phyloP scores from a whole-genome alignment of 2,797 vertebrate species.

The Rhinophrynus dorsalis region DNA sequence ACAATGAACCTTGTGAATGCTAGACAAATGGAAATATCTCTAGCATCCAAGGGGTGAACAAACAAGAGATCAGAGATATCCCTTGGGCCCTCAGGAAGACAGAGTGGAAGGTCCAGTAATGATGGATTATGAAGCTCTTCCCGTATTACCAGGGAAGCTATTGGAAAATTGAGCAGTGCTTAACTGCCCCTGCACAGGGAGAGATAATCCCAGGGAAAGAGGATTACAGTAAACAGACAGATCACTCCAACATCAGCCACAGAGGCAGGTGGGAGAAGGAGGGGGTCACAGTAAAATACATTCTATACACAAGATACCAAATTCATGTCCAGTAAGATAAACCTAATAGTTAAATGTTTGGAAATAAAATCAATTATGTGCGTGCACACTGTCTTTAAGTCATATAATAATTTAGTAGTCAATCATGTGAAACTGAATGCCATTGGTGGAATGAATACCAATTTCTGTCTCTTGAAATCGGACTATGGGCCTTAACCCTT shows the following conservation, averaged over 20 bases:
- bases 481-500: no score
- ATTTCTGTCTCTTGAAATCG: no score
- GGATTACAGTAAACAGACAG: constrained; percentile 66
- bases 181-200: constrained; percentile 48
- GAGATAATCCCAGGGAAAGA: constrained; percentile 66
- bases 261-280: constrained; percentile 44
- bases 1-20: no score
- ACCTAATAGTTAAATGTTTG: constrained; percentile 9
- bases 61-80: not conserved
- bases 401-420: not conserved
- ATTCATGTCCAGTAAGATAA: constrained; percentile 46
- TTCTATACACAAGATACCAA: constrained; percentile 35
- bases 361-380: not conserved
- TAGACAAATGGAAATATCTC: no score
- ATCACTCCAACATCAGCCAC: constrained; percentile 22
- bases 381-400: not conserved
- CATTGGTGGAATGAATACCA: accelerated
- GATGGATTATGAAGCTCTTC: constrained; percentile 54
- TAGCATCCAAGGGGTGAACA: not conserved
- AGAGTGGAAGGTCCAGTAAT: constrained; percentile 18
- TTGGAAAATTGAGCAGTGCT: constrained; percentile 48
- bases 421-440: not conserved
- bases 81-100: not conserved
- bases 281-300: constrained; percentile 39
- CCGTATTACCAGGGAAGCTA: constrained; percentile 49